Conservation (phyloP, 1,140 invertebrate genomes). For the Drosophila erecta region DNA sequence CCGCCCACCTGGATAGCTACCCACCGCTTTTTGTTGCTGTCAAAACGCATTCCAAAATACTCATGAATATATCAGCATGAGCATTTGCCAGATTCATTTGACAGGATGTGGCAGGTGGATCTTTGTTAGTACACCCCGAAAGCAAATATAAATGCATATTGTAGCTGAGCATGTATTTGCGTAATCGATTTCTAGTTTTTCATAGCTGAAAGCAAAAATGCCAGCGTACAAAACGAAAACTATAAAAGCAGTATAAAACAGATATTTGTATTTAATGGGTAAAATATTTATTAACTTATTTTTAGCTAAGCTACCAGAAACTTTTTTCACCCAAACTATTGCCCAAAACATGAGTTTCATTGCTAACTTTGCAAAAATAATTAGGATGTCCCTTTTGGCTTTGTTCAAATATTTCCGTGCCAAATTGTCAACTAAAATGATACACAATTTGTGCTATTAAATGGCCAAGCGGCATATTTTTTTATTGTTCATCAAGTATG, state of each 20-base stretch:
- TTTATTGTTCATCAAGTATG: slow-evolving; percentile 45
- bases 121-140: slow-evolving; percentile 15
- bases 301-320: neutral
- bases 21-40: slow-evolving; percentile 5
- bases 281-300: neutral
- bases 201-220: neutral
- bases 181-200: slow-evolving; percentile 22
- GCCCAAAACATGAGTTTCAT: neutral
- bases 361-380: neutral
- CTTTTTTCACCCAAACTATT: neutral
- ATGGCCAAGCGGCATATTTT: slow-evolving; percentile 24
- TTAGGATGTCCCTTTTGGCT: slow-evolving; percentile 13
- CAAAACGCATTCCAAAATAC: slow-evolving; percentile 32
- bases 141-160: slow-evolving; percentile 18
- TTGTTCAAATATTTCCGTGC: slow-evolving; percentile 3
- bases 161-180: slow-evolving; percentile 7
- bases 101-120: slow-evolving; percentile 30
- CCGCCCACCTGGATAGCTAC: neutral
- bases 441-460: slow-evolving; percentile 20
- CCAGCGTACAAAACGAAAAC: neutral
- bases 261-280: no score
- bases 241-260: neutral
- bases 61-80: slow-evolving; percentile 44
- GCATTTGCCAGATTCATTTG: slow-evolving; percentile 34
- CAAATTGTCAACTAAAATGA: slow-evolving; percentile 11